Conservation (phyloP, 2,797 vertebrate genomes). For the Malacoraja senta region DNA sequence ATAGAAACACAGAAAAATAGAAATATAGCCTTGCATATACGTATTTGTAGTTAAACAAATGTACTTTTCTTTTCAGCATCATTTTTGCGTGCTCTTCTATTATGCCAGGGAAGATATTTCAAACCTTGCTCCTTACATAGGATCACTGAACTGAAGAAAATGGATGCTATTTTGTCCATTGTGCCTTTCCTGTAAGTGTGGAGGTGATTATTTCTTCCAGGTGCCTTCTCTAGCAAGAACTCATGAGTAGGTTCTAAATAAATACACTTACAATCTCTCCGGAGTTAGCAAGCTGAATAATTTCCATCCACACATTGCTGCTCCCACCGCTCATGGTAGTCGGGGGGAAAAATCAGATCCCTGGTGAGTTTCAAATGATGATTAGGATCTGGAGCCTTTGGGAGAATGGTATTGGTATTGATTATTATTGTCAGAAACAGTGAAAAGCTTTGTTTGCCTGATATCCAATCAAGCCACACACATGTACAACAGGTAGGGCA, state of each 20-base stretch:
- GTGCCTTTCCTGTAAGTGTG: background rate
- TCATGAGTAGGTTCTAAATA: background rate
- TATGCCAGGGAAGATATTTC: background rate
- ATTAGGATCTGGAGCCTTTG: background rate
- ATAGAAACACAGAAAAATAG: too few species aligned
- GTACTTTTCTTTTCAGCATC: too few species aligned
- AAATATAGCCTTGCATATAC: too few species aligned
- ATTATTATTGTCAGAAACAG: too few species aligned
- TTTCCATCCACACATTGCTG: too few species aligned
- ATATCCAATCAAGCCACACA: too few species aligned
- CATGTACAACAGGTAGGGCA: too few species aligned
- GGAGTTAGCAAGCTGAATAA: background rate
- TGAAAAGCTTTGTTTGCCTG: too few species aligned
- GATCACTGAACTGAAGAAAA: too few species aligned
- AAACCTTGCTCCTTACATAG: background rate
- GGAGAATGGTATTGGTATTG: background rate
- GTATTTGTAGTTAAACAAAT: too few species aligned
- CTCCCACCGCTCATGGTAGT: too few species aligned
- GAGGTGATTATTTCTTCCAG: background rate
- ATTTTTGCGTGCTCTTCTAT: background rate
- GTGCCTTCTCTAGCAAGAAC: background rate
- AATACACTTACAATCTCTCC: background rate
- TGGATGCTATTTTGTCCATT: too few species aligned
- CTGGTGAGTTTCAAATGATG: background rate
- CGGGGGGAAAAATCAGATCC: background rate